Base-by-base conservation (phyloP, 2,113 vertebrate species). In the Oenanthe melanoleuca region DNA sequence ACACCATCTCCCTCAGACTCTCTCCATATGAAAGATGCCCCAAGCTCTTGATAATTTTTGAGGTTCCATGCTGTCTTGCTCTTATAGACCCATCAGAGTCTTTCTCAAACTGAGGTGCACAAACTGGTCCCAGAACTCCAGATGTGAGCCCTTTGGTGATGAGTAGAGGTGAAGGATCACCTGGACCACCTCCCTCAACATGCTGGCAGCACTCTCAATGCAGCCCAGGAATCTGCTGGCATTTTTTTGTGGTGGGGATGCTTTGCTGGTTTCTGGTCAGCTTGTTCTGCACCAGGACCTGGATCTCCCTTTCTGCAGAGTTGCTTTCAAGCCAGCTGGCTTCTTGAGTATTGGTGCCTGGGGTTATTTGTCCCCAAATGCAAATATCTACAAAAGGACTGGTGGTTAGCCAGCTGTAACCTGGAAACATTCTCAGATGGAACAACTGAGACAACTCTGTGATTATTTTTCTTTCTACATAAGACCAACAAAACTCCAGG, bases 11-110 rank as follows among this genome's bases (percentile, higher is more conserved):
- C 66, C 42, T 84, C 34, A 73, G 19, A 8, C 11, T 73, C 15
- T 81, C 8, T 18, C 55, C 28, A 18, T 31, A 20, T 12, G 17
- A 83, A 53, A 69, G 22, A 31, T 16, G 2, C 0, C 14, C 11
- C 26, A 80, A 19, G 47, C 11, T 52, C 37, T 56, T 53, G 10
- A 44, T 2, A 7, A 24, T 42, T 42, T 85, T 57, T 66, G 7
- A 63, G 19, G 5, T 11, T 24, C 25, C 2, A 0, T 33, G 11
- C 14, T 63, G 4, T 44, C 26, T 80, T 0, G 0, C 3, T 52
- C 44, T 25, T 24, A 24, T 4, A 65, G 33, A 34, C 5, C 20
- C 25, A 29, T 24, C 14, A 52, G 10, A 42, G 13, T 34, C 11
- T 69, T 75, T 69, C 49, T 61, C 70, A 44, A 9, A 13, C 10